Conservation (phyloP, 92 coral and sea anemone genomes). For the Parazoanthus atlanticus region DNA sequence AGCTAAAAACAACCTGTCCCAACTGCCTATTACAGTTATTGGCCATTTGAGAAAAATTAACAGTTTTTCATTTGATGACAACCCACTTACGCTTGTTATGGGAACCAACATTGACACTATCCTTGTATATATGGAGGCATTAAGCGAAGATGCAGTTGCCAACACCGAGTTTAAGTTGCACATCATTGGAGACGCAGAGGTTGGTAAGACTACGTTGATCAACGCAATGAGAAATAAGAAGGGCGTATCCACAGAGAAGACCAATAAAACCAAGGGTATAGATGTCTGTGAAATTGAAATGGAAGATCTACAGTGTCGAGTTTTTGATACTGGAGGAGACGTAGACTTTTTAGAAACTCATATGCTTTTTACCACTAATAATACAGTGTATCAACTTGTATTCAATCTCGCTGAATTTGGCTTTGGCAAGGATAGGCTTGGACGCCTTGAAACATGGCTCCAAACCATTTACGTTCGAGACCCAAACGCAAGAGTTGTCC, state of each 20-base stretch:
- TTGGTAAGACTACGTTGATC: not conserved
- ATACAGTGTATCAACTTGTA: not conserved
- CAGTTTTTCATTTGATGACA: not conserved
- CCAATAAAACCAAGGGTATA: not conserved
- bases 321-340: conserved; percentile 3
- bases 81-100: not conserved
- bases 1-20: not conserved
- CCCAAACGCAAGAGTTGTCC: not conserved
- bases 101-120: not conserved
- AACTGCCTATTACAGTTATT: not conserved
- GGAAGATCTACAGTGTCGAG: not conserved
- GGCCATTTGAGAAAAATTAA: not conserved
- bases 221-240: not conserved
- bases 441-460: conserved; percentile 4
- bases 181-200: not conserved
- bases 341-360: not conserved
- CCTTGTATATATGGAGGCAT: not conserved
- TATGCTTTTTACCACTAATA: not conserved
- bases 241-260: not conserved
- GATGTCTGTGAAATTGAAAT: not conserved
- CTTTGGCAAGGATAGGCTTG: not conserved
- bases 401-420: not conserved
- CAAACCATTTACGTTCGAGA: not conserved
- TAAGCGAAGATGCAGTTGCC: not conserved
- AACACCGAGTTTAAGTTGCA: not conserved